Base-by-base conservation (phyloP, 2,113 vertebrate species). In the Phycodurus eques region DNA sequence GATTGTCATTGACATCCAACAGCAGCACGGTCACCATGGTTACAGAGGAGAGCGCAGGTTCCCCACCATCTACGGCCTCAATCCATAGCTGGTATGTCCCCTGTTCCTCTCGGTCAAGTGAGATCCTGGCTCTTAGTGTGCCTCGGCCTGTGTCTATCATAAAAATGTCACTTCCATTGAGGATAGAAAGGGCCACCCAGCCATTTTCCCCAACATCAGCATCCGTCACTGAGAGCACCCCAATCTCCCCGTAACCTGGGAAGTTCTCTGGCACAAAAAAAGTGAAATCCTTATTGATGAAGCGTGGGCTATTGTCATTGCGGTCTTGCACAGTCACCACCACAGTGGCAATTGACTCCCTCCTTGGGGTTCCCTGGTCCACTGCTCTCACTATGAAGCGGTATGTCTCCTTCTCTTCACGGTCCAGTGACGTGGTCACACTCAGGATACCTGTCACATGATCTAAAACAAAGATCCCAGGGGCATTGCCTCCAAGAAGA, bases 251-350 rank as follows among this genome's bases (percentile, higher is more conserved):
- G 49, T 95, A 99, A 4, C 96, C 96, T 1, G 96, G 98, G 59
- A 99, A 97, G 85, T 99, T 99, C 90, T 99, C 98, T 1, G 97
- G 96, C 31, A 99, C 94, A 1, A 99, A 99, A 90, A 99, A 99
- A 20, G 96, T 99, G 82, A 99, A 99, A 84, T 99, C 97, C 82
- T 98, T 99, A 83, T 98, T 98, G 90, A 98, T 98, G 85, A 99
- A 99, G 65, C 95, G 92, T 4, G 98, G 98, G 67, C 94, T 96
- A 88, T 99, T 99, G 92, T 99, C 98, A 65, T 99, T 99, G 90
- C 95, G 96, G 89, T 99, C 98, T 83, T 94, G 80, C 4, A 99
- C 96, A 0, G 93, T 96, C 77, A 99, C 87, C 53, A 94, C 87
- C 64, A 99, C 93, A 0, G 97, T 98, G 65, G 96, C 96, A 61